Evolutionary conservation across 2,888 invertebrate species (phyloP).

Genomic region (Alentia gelatinosa): DNA sequence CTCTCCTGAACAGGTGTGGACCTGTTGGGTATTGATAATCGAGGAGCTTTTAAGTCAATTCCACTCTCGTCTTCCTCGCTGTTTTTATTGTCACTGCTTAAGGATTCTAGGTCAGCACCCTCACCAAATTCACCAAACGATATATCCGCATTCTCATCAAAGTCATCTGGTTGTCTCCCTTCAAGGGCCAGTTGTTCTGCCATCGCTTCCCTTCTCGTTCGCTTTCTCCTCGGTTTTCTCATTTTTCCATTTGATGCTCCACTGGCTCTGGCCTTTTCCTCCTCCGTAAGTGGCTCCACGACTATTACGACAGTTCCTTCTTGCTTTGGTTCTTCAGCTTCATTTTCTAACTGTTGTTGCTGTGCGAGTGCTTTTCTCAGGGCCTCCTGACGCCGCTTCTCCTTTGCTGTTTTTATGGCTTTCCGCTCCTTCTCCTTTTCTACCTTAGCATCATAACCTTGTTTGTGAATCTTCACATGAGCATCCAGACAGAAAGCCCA

Average conservation of each 20-base stretch:
- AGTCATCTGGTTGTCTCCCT: background rate
- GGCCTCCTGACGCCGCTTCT: background rate
- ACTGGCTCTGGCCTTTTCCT: background rate
- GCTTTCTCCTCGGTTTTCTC: slow-evolving; percentile 10
- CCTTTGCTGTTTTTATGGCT: background rate
- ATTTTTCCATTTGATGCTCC: background rate
- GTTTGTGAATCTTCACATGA: slow-evolving; percentile 53
- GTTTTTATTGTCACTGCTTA: background rate
- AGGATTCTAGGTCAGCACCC: background rate
- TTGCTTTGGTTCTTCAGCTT: background rate
- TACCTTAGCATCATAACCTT: slow-evolving; percentile 38
- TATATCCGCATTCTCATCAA: background rate
- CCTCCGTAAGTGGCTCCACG: background rate
- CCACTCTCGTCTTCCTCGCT: background rate
- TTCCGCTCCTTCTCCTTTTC: slow-evolving; percentile 35
- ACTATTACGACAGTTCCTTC: slow-evolving; percentile 14
- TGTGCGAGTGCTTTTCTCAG: background rate
- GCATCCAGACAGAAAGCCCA: slow-evolving; percentile 55
- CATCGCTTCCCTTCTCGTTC: slow-evolving; percentile 28
- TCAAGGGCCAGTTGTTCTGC: slow-evolving; percentile 38
- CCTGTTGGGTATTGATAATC: background rate
- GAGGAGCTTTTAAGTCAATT: background rate
- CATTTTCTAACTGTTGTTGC: background rate
- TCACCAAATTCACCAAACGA: slow-evolving; percentile 17
- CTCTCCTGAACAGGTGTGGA: background rate